Evolutionary conservation across 1,140 invertebrate genomes (phyloP).

Genomic region (Laupala kohalensis): DNA sequence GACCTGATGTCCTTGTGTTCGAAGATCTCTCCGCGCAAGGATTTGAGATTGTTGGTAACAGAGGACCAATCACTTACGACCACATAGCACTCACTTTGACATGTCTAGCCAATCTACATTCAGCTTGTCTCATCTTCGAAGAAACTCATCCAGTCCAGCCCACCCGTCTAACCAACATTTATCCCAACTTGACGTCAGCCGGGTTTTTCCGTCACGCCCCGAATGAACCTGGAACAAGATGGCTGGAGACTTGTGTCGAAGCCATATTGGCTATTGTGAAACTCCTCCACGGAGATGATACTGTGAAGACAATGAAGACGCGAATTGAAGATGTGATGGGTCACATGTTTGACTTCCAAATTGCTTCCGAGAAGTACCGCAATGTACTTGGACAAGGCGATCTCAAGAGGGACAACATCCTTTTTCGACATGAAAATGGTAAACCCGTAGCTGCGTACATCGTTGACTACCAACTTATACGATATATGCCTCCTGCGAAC

Average conservation of each 20-base stretch:
- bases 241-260: slow-evolving; percentile 3
- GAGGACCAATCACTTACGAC: not conserved
- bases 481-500: slow-evolving; percentile 8
- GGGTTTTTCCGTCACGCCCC: not conserved
- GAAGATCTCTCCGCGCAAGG: slow-evolving; percentile 3
- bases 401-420: not conserved
- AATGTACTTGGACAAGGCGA: slow-evolving; percentile 11
- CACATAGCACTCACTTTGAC: slow-evolving; percentile 8
- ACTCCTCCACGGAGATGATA: slow-evolving; percentile 15
- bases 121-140: slow-evolving; percentile 8
- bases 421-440: slow-evolving; percentile 2
- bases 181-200: not conserved
- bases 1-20: slow-evolving; percentile 5
- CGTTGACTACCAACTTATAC: slow-evolving; percentile 2
- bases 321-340: not conserved
- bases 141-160: not conserved
- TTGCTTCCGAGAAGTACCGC: slow-evolving; percentile 1
- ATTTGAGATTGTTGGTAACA: not conserved
- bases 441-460: not conserved
- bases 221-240: slow-evolving; percentile 6
- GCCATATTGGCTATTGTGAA: not conserved
- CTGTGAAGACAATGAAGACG: slow-evolving; percentile 8
- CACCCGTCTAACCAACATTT: not conserved
- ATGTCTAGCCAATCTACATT: slow-evolving; percentile 8
- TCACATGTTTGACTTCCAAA: not conserved